Percentiles rank a stretch among this genome's conserved stretches.
Conservation (phyloP, 2,888 invertebrate genomes). For the Urechis unicinctus region DNA sequence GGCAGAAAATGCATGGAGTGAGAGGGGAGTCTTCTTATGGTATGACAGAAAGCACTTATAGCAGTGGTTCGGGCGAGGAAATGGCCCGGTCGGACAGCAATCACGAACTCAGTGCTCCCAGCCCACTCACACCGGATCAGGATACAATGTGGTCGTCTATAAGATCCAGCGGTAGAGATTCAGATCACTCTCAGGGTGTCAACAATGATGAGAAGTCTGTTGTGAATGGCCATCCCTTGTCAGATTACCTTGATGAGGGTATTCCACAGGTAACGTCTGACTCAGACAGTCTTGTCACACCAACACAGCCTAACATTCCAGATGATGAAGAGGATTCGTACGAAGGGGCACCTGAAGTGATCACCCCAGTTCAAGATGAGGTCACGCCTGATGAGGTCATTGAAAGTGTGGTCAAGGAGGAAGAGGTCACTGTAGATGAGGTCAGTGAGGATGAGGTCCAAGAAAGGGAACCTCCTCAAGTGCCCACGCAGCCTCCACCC, state of each 20-base stretch:
- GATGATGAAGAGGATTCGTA: too few species aligned
- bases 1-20: slow-evolving; percentile 10
- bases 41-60: slow-evolving; percentile 20
- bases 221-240: too few species aligned
- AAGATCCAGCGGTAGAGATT: too few species aligned
- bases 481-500: background rate
- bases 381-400: background rate
- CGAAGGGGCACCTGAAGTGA: too few species aligned
- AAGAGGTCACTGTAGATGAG: background rate
- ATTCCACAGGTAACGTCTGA: background rate
- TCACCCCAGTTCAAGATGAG: background rate
- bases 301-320: too few species aligned
- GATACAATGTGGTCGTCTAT: too few species aligned
- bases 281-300: too few species aligned
- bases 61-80: slow-evolving; percentile 22
- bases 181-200: background rate
- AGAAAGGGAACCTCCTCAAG: background rate
- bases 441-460: background rate
- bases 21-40: too few species aligned
- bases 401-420: background rate
- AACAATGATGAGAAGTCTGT: background rate
- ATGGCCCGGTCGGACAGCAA: slow-evolving; percentile 19
- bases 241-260: too few species aligned
- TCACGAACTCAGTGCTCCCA: slow-evolving; percentile 10
- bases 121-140: background rate